Percentiles rank a stretch among this genome's conserved stretches.
Evolutionary conservation across 2,113 vertebrate genomes (phyloP).

Genomic region (Carassius auratus): DNA sequence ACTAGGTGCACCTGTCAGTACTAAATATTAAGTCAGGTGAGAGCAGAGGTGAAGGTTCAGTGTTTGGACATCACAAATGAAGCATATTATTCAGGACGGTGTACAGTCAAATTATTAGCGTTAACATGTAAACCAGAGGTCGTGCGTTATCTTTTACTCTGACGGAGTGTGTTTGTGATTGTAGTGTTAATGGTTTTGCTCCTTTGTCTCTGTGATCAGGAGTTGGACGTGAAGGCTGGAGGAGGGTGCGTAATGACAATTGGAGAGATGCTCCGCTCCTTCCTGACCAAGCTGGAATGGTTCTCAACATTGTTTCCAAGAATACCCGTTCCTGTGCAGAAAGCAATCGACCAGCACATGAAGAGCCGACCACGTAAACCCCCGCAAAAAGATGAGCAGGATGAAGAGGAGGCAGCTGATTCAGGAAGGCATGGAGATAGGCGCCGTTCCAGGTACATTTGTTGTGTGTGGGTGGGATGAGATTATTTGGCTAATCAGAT

Average conservation of each 20-base stretch:
- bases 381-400: slow-evolving; percentile 82
- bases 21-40: slow-evolving; percentile 77
- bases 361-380: slow-evolving; percentile 93
- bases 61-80: slow-evolving; percentile 78
- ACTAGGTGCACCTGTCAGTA: slow-evolving; percentile 5
- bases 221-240: slow-evolving; percentile 97
- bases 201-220: slow-evolving; percentile 74
- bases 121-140: not conserved
- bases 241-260: slow-evolving; percentile 97
- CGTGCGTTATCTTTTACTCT: not conserved
- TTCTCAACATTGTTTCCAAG: slow-evolving; percentile 97
- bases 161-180: slow-evolving; percentile 21
- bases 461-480: not conserved
- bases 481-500: not conserved
- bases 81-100: not conserved
- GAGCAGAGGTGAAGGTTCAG: slow-evolving; percentile 82
- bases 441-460: slow-evolving; percentile 84
- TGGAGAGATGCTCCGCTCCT: slow-evolving; percentile 97
- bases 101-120: not conserved
- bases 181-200: slow-evolving; percentile 59
- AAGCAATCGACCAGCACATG: slow-evolving; percentile 94
- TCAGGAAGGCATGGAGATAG: slow-evolving; percentile 82
- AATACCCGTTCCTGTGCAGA: slow-evolving; percentile 98
- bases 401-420: slow-evolving; percentile 77
- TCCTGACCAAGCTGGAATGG: slow-evolving; percentile 98